Conservation (phyloP, 92 coral and sea anemone genomes). For the Micromussa lordhowensis region DNA sequence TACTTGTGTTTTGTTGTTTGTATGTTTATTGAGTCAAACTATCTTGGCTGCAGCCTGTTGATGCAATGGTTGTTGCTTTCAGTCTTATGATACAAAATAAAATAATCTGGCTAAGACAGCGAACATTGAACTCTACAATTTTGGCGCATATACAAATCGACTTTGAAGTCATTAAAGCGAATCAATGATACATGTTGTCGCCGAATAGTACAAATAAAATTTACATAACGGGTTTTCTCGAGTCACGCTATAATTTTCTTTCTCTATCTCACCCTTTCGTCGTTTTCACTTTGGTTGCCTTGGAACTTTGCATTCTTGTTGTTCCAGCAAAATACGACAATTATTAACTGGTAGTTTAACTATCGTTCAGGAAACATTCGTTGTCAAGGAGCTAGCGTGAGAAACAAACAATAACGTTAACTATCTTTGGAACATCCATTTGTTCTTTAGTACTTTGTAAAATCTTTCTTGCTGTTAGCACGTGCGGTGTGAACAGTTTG, state of each 20-base stretch:
- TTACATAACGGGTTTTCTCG: not conserved
- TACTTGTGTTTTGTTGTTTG: too few relatives aligned
- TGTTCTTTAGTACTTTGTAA: not conserved
- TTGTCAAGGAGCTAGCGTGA: not conserved
- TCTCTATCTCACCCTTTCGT: too few relatives aligned
- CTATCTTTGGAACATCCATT: not conserved
- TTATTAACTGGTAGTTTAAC: not conserved
- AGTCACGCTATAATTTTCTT: not conserved
- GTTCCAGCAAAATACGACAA: not conserved
- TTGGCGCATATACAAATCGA: not conserved
- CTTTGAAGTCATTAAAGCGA: not conserved
- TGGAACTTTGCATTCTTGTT: not conserved
- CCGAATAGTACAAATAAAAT: not conserved
- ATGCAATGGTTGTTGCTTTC: too few relatives aligned
- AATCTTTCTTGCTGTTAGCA: not conserved
- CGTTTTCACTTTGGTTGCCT: not conserved
- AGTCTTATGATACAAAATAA: not conserved
- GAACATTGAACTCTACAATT: not conserved
- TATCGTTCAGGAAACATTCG: not conserved
- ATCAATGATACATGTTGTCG: not conserved
- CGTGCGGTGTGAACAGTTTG: not conserved
- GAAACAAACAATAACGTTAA: not conserved
- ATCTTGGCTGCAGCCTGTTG: too few relatives aligned
- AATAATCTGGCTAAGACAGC: not conserved
- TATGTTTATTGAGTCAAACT: too few relatives aligned